These are phyloP conservation scores for Streblospio benedicti DNA, from an alignment of 1,140 invertebrate genomes.

Conservation along the genomic window DNA sequence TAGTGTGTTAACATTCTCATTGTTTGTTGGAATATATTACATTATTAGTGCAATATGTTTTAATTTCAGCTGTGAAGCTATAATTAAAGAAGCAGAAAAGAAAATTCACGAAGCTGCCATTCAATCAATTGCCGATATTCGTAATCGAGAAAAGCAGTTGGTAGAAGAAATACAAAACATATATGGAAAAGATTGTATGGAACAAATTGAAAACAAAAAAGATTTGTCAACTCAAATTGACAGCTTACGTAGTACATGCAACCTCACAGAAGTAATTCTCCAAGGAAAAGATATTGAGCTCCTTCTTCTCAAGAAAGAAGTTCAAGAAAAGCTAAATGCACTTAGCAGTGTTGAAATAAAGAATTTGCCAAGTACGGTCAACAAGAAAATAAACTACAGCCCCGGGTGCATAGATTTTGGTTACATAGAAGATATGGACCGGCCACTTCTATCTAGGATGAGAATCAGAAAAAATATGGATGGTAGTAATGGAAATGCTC, in stretches of 20 bases:
- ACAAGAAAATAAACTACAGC: conserved; percentile 38
- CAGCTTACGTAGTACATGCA: conserved; percentile 45
- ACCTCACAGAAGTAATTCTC: conserved; percentile 44
- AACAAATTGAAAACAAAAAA: conserved; percentile 36
- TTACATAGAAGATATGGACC: conserved; percentile 33
- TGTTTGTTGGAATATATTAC: too few species aligned
- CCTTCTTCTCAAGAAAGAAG: conserved; percentile 46
- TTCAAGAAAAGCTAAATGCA: conserved; percentile 44
- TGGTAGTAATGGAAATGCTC: not conserved
- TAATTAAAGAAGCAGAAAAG: conserved; percentile 42
- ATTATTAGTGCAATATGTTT: too few species aligned
- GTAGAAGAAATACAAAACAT: conserved; percentile 43
- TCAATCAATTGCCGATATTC: conserved; percentile 41
- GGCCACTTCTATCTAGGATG: conserved; percentile 24
- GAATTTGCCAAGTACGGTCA: conserved; percentile 35
- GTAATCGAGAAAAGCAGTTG: conserved; percentile 41
- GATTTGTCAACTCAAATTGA: conserved; percentile 44
- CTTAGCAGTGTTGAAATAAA: conserved; percentile 37
- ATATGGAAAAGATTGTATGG: conserved; percentile 44
- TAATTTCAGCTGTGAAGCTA: conserved; percentile 35
- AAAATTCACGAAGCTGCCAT: conserved; percentile 41
- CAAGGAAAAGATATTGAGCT: conserved; percentile 49
- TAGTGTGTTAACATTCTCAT: too few species aligned
- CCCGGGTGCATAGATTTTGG: conserved; percentile 41
- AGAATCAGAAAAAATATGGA: conserved; percentile 17